Evolutionary conservation across 1,140 invertebrate genomes (phyloP), one percentile per base, ranked within the genome.

Genomic region (Agrilus planipennis): DNA sequence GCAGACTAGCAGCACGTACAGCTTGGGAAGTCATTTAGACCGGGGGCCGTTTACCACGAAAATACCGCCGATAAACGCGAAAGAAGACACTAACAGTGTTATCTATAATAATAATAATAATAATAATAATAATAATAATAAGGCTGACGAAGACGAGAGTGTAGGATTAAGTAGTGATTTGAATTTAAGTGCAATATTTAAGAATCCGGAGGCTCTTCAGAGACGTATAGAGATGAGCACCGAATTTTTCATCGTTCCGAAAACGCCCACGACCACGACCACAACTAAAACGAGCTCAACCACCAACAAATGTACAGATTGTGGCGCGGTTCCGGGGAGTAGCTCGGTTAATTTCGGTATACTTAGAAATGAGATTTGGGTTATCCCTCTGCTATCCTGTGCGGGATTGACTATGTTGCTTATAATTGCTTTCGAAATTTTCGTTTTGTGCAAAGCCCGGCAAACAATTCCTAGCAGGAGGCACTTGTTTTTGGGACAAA

Each of bases 401-500:
- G 77, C 86, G 30, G 77, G 79, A 9, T 69, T 84, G 15, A 80
- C 82, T 32, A 83, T 91, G 72, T 59, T 85, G 1, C 71, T 83
- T 45, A 87, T 92, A 60, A 70, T 78, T 11, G 73, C 78, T 14
- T 91, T 92, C 54, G 89, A 92, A 64, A 76, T 84, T 39, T 91
- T 89, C 55, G 83, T 92, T n/a, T 66, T 93, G 40, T 86, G 86
- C 62, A 88, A 88, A 61, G 80, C 89, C 15, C 77, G 81, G 62
- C 75, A 80, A 16, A 83, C 83, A n/a, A 79, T 79, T 1, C 84
- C 84, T 0, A 84, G 79, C 52, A 76, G 87, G 31, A 72, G 88
- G 5, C 87, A 93, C 57, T 70, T 94, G 34, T 89, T 94, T 57
- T 70, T 94, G 14, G 90, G 90, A 12, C 90, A 94, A 62, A 83